These are phyloP conservation scores for Orthosia gracilis DNA, from an alignment of 2,888 invertebrate species.

Conservation along the genomic window DNA sequence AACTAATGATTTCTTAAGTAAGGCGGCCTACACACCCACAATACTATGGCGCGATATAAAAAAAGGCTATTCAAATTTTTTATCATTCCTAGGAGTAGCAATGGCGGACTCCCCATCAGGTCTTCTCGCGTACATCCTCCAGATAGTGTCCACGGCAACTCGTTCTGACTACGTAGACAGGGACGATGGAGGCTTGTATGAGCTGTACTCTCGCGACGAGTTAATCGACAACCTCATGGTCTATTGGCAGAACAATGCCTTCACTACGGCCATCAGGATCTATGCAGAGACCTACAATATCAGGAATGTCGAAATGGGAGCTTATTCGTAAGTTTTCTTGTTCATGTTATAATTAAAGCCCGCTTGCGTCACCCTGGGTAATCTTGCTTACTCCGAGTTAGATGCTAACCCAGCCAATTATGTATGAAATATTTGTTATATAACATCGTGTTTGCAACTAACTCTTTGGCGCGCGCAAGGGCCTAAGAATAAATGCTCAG, in stretches of 20 bases:
- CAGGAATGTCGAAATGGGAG: slow-evolving; percentile 56
- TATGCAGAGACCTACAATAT: slow-evolving; percentile 53
- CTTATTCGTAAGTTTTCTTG: slow-evolving; percentile 79
- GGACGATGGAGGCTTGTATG: slow-evolving; percentile 38
- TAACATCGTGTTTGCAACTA: too few species aligned
- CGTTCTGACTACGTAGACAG: slow-evolving; percentile 12
- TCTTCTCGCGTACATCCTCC: slow-evolving; percentile 50
- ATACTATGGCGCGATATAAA: too few species aligned
- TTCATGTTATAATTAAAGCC: too few species aligned
- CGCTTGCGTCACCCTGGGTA: too few species aligned
- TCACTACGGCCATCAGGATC: slow-evolving; percentile 44
- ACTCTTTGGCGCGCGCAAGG: too few species aligned
- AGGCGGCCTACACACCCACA: too few species aligned
- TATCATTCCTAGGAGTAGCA: slow-evolving; percentile 41
- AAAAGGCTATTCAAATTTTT: background rate
- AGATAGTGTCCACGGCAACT: slow-evolving; percentile 31
- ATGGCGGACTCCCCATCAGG: slow-evolving; percentile 49
- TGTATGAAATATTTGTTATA: too few species aligned
- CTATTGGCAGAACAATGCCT: slow-evolving; percentile 49
- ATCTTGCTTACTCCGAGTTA: too few species aligned
- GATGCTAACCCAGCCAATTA: too few species aligned
- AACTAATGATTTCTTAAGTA: too few species aligned
- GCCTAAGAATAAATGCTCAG: too few species aligned
- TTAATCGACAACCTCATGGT: slow-evolving; percentile 61
- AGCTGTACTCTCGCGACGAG: slow-evolving; percentile 42